Evolutionary conservation across 2,797 vertebrate genomes (phyloP).

Genomic region (Poeciliopsis turneri): DNA sequence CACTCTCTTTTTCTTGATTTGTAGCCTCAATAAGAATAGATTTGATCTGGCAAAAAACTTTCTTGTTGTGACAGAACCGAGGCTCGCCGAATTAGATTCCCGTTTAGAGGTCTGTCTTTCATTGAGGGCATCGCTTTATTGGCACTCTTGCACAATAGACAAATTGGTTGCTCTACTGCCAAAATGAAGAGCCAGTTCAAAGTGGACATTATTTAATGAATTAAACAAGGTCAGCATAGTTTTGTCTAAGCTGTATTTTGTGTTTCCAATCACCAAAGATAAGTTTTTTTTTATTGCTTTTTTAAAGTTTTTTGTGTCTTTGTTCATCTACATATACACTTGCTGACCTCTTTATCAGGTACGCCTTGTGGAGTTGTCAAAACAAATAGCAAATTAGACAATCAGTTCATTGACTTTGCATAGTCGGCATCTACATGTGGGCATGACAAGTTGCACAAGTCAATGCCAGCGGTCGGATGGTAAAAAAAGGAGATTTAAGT

Average conservation of each 20-base stretch:
- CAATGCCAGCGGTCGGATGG: background rate
- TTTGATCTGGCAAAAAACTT: conserved; percentile 57
- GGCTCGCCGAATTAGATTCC: conserved; percentile 42
- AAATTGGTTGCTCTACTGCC: conserved; percentile 11
- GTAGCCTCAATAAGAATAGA: conserved; percentile 58
- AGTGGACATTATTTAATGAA: conserved; percentile 30
- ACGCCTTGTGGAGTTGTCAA: background rate
- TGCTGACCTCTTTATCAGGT: background rate
- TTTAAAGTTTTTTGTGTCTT: background rate
- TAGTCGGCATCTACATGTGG: background rate
- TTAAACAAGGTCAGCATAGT: conserved; percentile 24
- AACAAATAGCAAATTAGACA: background rate
- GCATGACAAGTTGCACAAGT: background rate
- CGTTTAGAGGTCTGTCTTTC: conserved; percentile 26
- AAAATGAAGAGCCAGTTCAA: conserved; percentile 17
- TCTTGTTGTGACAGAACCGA: conserved; percentile 41
- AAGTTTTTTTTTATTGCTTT: background rate
- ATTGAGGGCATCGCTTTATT: conserved; percentile 16
- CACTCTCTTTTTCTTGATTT: conserved; percentile 49
- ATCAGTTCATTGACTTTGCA: background rate
- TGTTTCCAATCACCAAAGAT: background rate
- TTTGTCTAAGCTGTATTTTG: background rate
- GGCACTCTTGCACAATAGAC: conserved; percentile 16
- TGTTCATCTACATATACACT: background rate
- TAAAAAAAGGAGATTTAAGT: background rate